These are phyloP conservation scores for Ectropis grisescens DNA, from an alignment of 1,140 invertebrate species.

Conservation along the genomic window DNA sequence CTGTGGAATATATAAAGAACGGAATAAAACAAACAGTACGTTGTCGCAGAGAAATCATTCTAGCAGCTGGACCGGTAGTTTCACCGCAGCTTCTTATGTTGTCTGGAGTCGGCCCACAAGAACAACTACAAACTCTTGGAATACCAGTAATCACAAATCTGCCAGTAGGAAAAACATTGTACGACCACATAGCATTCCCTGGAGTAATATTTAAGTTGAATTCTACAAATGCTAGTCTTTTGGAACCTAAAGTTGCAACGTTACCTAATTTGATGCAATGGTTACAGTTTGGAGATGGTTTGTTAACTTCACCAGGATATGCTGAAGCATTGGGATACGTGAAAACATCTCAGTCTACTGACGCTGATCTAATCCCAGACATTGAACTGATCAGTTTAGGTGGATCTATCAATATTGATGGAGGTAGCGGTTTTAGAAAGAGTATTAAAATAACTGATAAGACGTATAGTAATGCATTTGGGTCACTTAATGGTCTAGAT, in stretches of 20 bases:
- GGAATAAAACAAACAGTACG: slow-evolving; percentile 57
- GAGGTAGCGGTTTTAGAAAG: slow-evolving; percentile 41
- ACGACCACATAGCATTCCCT: slow-evolving; percentile 81
- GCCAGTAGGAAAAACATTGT: slow-evolving; percentile 78
- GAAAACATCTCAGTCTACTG: slow-evolving; percentile 65
- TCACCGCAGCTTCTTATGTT: slow-evolving; percentile 87
- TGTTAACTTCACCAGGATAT: slow-evolving; percentile 61
- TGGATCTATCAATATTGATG: slow-evolving; percentile 48
- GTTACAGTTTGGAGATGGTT: slow-evolving; percentile 66
- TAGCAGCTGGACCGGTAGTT: slow-evolving; percentile 82
- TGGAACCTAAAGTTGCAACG: slow-evolving; percentile 66
- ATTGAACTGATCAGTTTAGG: slow-evolving; percentile 70
- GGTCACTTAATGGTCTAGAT: slow-evolving; percentile 61
- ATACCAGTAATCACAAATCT: slow-evolving; percentile 77
- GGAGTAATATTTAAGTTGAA: slow-evolving; percentile 75
- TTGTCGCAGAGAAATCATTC: slow-evolving; percentile 76
- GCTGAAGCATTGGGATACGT: slow-evolving; percentile 72
- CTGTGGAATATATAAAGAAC: slow-evolving; percentile 74
- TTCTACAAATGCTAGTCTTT: slow-evolving; percentile 57
- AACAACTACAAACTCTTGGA: slow-evolving; percentile 75
- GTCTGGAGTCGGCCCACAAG: slow-evolving; percentile 83
- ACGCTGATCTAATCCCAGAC: slow-evolving; percentile 64
- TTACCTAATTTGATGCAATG: slow-evolving; percentile 67
- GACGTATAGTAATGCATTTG: slow-evolving; percentile 33
- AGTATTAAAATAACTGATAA: slow-evolving; percentile 47